These are phyloP conservation scores for Sphenopsis melanotis DNA, from an alignment of 2,797 vertebrate genomes.

Conservation along the genomic window DNA sequence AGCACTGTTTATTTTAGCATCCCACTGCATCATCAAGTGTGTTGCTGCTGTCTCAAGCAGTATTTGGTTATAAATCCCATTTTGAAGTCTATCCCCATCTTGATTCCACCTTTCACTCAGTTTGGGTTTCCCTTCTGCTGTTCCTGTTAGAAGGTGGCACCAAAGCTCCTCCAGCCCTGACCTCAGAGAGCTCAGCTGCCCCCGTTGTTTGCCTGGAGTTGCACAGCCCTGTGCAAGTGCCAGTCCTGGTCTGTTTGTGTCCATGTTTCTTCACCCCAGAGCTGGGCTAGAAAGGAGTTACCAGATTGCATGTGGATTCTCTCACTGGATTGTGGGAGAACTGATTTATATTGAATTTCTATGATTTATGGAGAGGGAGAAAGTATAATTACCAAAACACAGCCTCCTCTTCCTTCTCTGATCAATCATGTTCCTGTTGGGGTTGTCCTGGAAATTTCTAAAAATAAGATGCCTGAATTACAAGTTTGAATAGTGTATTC, in stretches of 20 bases:
- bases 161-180: not conserved
- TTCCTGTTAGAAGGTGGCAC: not conserved
- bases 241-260: not conserved
- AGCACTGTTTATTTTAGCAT: not conserved
- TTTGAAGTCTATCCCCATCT: not conserved
- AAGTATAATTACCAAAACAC: not conserved
- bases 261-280: not conserved
- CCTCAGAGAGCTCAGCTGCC: not conserved
- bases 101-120: not conserved
- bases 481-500: not conserved
- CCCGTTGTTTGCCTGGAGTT: too few species aligned
- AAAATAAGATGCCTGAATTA: not conserved
- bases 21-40: not conserved
- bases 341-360: not conserved
- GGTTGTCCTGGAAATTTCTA: not conserved
- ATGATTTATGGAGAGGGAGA: not conserved
- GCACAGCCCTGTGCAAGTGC: not conserved
- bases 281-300: not conserved
- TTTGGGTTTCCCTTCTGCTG: not conserved
- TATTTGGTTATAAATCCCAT: not conserved
- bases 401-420: not conserved
- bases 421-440: not conserved
- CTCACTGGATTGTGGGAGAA: not conserved
- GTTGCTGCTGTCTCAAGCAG: not conserved
- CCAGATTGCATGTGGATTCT: not conserved